These are phyloP conservation scores for Falco columbarius DNA, from an alignment of 2,797 vertebrate species.

Conservation along the genomic window DNA sequence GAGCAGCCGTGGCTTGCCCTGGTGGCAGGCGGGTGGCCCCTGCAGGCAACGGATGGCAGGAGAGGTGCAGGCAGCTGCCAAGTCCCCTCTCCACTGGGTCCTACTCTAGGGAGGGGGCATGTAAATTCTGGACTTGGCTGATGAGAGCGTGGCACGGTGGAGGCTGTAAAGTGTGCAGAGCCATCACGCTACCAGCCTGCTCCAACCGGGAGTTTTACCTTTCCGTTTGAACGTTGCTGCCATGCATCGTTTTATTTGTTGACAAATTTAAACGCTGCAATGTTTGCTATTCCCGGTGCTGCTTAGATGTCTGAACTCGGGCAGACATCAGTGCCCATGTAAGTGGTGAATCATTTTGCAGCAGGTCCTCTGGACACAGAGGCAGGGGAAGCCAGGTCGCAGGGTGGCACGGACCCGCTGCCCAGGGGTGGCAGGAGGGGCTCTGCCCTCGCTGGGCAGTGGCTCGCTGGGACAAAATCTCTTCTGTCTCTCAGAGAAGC, in stretches of 20 bases:
- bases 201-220: not conserved
- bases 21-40: not conserved
- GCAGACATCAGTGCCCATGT: not conserved
- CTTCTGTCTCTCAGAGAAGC: not conserved
- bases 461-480: not conserved
- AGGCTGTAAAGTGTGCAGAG: not conserved
- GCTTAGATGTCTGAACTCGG: not conserved
- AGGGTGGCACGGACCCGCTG: not conserved
- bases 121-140: not conserved
- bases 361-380: rapidly evolving
- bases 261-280: not conserved
- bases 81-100: not conserved
- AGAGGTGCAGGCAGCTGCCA: not conserved
- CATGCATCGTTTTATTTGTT: not conserved
- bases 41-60: rapidly evolving
- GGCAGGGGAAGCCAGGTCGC: rapidly evolving
- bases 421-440: rapidly evolving
- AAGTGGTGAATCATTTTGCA: not conserved
- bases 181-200: not conserved
- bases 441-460: rapidly evolving
- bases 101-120: rapidly evolving
- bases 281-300: not conserved
- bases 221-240: not conserved
- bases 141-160: not conserved
- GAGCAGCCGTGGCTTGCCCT: not conserved